phyloP scores from a whole-genome alignment of 2,113 vertebrate genomes.

The Zapornia atra region DNA sequence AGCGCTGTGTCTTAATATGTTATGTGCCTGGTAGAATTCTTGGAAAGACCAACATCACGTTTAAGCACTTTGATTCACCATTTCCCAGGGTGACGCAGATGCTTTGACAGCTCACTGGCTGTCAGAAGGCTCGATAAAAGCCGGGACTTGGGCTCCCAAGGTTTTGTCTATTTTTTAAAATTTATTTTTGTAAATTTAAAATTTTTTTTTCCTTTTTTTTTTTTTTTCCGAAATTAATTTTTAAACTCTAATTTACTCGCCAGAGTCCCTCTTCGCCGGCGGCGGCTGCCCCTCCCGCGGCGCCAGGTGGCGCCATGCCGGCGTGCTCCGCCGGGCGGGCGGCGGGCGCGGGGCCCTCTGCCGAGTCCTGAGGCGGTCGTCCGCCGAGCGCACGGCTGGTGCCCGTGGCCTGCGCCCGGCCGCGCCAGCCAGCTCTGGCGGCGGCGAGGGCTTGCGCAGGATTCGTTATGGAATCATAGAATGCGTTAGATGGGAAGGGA shows the following conservation, averaged over 20 bases:
- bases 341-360: too few species aligned
- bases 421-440: not conserved
- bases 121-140: not conserved
- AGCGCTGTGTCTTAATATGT: accelerated
- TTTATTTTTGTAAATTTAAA: not conserved
- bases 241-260: not conserved
- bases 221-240: not conserved
- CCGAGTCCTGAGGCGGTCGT: not conserved
- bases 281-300: not conserved
- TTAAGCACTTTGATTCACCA: not conserved
- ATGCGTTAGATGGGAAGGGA: too few species aligned
- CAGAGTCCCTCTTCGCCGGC: too few species aligned
- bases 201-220: too few species aligned
- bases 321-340: not conserved
- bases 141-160: not conserved
- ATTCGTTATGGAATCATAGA: too few species aligned
- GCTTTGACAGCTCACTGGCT: not conserved
- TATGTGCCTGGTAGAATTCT: not conserved
- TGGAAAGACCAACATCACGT: not conserved
- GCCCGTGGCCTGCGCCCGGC: too few species aligned
- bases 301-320: conserved; percentile 36
- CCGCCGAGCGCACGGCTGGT: too few species aligned
- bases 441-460: too few species aligned
- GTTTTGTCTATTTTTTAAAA: not conserved
- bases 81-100: accelerated